A percentile compares a stretch with the other conserved stretches of the same genome.
Conservation (phyloP, 2,797 vertebrate genomes). For the Bryconaethiops microstoma region DNA sequence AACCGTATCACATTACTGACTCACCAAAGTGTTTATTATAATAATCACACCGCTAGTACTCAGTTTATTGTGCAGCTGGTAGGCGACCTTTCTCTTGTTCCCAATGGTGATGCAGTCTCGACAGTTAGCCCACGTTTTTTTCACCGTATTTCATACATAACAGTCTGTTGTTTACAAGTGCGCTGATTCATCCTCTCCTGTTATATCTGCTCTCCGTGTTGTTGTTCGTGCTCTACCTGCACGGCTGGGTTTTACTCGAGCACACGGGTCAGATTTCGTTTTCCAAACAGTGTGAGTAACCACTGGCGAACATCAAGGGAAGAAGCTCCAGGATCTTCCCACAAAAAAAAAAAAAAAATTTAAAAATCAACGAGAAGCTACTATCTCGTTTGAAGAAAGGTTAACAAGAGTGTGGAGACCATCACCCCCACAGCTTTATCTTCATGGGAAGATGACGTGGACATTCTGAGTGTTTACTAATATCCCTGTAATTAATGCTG, state of each 20-base stretch:
- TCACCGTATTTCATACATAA: slow-evolving; percentile 9
- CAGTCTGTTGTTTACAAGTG: slow-evolving; percentile 41
- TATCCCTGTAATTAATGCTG: background rate
- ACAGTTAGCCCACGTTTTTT: slow-evolving; percentile 16
- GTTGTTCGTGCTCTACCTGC: slow-evolving; percentile 39
- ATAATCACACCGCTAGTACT: background rate
- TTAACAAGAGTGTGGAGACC: background rate
- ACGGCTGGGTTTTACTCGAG: slow-evolving; percentile 33
- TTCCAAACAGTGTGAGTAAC: slow-evolving; percentile 22
- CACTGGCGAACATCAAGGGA: slow-evolving; percentile 8
- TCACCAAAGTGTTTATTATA: background rate
- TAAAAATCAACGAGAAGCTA: background rate
- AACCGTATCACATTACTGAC: background rate
- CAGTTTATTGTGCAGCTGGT: background rate
- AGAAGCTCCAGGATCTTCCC: background rate
- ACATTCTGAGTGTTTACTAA: background rate
- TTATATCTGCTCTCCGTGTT: slow-evolving; percentile 44
- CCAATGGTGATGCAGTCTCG: slow-evolving; percentile 7
- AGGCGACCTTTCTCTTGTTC: slow-evolving; percentile 16
- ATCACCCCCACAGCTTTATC: background rate
- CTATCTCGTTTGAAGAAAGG: background rate
- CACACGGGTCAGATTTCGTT: slow-evolving; percentile 37
- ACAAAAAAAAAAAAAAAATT: background rate
- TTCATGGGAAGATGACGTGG: background rate
- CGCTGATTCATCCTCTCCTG: slow-evolving; percentile 51